A percentile compares a stretch with the other conserved stretches of the same genome.
Conservation (phyloP, 2,797 vertebrate species). For the Muscicapa striata region DNA sequence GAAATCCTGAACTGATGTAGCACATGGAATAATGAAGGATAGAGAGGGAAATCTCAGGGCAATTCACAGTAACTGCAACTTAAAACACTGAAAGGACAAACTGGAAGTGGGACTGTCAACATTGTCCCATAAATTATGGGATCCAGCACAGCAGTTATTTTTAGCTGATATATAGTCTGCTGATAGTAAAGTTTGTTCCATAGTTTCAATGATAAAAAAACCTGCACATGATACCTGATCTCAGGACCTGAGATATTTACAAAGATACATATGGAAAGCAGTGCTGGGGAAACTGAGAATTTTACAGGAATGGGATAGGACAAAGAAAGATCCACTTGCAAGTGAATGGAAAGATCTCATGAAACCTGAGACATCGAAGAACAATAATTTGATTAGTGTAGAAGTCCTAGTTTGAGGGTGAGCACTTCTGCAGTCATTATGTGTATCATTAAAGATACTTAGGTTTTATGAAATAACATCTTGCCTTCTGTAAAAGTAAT, state of each 20-base stretch:
- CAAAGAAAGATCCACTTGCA: neutral
- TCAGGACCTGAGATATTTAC: neutral
- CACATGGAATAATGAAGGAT: neutral
- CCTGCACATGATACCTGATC: neutral
- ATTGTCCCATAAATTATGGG: neutral
- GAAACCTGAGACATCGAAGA: neutral
- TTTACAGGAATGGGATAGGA: neutral
- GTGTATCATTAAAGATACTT: neutral
- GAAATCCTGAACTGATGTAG: neutral
- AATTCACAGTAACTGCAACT: neutral
- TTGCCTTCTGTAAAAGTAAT: neutral
- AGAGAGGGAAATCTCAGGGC: neutral
- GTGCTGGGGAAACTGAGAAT: neutral
- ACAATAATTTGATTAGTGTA: neutral
- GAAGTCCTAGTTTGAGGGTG: neutral
- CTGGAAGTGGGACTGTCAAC: neutral
- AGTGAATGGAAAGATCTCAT: neutral
- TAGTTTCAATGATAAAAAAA: neutral
- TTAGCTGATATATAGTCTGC: neutral
- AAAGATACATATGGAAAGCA: neutral
- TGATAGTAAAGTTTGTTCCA: neutral
- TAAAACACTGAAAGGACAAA: neutral
- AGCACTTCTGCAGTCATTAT: neutral
- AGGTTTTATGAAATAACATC: neutral
- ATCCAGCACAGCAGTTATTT: neutral